These are phyloP conservation scores for Scaptomyza polygonia DNA, from an alignment of 2,888 invertebrate genomes.

Conservation along the genomic window DNA sequence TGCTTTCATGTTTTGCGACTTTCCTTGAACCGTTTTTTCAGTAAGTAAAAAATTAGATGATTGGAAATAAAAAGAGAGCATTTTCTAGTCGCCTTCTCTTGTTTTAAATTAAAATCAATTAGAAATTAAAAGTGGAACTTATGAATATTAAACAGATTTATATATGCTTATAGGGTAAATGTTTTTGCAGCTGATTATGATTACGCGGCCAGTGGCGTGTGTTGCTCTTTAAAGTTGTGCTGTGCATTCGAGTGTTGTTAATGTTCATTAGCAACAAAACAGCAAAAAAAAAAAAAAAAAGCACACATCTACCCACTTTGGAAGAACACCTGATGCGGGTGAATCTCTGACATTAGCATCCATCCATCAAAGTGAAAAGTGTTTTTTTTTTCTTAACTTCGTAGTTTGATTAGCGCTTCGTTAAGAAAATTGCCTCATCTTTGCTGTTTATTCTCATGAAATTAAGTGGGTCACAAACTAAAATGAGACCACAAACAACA, in stretches of 20 bases:
- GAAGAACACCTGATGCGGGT: constrained; percentile 52
- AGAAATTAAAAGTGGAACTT: neutral
- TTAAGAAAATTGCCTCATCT: constrained; percentile 14
- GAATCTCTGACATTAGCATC: constrained; percentile 47
- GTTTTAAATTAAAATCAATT: neutral
- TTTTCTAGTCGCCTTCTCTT: neutral
- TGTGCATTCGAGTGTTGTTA: constrained; percentile 60
- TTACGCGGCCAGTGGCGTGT: constrained; percentile 44
- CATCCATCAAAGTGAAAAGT: constrained; percentile 62
- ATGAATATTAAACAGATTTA: constrained; percentile 21
- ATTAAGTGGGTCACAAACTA: constrained; percentile 44
- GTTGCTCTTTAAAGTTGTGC: constrained; percentile 50
- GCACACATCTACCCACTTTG: neutral
- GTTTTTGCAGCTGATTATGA: constrained; percentile 12
- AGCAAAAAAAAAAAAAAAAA: no score
- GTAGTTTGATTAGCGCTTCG: constrained; percentile 58
- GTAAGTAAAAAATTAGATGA: no score
- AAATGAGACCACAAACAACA: neutral
- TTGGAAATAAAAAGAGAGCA: neutral
- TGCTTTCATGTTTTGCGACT: no score
- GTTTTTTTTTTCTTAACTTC: constrained; percentile 14
- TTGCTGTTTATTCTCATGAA: constrained; percentile 30
- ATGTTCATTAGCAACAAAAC: constrained; percentile 59
- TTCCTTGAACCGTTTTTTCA: no score
- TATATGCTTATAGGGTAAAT: constrained; percentile 14